Evolutionary conservation across 2,113 vertebrate genomes (phyloP).

Genomic region (Eidolon helvum): DNA sequence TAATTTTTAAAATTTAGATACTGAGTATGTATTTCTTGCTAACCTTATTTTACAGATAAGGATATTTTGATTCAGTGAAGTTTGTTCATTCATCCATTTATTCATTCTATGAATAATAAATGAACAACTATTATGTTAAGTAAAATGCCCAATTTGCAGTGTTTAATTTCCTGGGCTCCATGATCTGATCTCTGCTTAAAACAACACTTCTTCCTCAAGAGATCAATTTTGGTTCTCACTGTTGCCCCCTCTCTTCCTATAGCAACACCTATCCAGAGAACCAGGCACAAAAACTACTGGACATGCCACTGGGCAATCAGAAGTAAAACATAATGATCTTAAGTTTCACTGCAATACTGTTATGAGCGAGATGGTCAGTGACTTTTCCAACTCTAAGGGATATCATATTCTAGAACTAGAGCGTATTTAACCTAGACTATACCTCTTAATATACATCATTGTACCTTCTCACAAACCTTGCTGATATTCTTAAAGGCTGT

Average conservation of each 20-base stretch:
- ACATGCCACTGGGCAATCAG: not conserved
- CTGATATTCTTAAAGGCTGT: not conserved
- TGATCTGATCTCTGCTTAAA: not conserved
- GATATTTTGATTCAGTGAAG: not conserved
- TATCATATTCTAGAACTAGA: not conserved
- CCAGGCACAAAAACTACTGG: not conserved
- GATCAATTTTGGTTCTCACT: not conserved
- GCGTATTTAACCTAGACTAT: not conserved
- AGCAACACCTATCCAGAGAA: not conserved
- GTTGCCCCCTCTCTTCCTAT: not conserved
- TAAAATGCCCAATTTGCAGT: not conserved
- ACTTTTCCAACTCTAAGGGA: not conserved
- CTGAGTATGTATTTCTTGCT: not conserved
- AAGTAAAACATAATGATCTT: not conserved
- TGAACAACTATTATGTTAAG: not conserved
- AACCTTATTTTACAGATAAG: slow-evolving; percentile 21
- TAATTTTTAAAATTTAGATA: not conserved
- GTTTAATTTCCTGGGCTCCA: not conserved
- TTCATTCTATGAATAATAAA: not conserved
- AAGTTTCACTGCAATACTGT: not conserved
- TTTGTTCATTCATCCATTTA: not conserved
- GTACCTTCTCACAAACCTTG: not conserved
- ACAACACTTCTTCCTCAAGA: not conserved
- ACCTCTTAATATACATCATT: not conserved
- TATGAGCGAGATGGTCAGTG: not conserved